Conservation (phyloP, 2,888 invertebrate genomes). For the Chloroclystis v-ata region DNA sequence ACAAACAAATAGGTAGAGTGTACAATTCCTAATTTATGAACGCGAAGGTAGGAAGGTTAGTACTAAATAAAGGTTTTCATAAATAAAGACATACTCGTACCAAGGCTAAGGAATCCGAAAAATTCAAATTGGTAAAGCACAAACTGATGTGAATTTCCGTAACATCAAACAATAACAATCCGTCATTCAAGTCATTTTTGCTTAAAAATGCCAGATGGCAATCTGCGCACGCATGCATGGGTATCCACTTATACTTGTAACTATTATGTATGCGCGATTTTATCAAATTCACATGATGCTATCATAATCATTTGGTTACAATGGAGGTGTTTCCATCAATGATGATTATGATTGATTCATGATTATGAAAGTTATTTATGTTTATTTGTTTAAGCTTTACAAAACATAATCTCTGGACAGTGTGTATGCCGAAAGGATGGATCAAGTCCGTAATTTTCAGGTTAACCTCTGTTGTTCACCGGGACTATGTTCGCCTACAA, state of each 20-base stretch:
- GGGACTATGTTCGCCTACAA: no score
- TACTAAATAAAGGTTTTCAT: no score
- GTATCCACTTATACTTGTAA: conserved; percentile 11
- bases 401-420: no score
- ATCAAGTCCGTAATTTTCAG: no score
- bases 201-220: conserved; percentile 18
- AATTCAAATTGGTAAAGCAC: conserved; percentile 1
- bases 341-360: neutral
- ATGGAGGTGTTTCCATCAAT: conserved; percentile 12
- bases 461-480: no score
- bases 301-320: conserved; percentile 23
- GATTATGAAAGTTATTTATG: neutral
- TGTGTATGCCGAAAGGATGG: no score
- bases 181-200: conserved; percentile 16
- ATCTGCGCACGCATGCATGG: conserved; percentile 27
- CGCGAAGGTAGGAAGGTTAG: no score
- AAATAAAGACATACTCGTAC: no score
- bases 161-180: conserved; percentile 13
- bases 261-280: conserved; percentile 23
- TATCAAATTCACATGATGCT: conserved; percentile 26
- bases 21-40: no score
- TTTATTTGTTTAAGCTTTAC: no score
- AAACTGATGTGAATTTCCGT: conserved; percentile 16
- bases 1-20: no score
- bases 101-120: neutral